These are phyloP conservation scores for Alosa sapidissima DNA, from an alignment of 2,797 vertebrate species.

Conservation along the genomic window DNA sequence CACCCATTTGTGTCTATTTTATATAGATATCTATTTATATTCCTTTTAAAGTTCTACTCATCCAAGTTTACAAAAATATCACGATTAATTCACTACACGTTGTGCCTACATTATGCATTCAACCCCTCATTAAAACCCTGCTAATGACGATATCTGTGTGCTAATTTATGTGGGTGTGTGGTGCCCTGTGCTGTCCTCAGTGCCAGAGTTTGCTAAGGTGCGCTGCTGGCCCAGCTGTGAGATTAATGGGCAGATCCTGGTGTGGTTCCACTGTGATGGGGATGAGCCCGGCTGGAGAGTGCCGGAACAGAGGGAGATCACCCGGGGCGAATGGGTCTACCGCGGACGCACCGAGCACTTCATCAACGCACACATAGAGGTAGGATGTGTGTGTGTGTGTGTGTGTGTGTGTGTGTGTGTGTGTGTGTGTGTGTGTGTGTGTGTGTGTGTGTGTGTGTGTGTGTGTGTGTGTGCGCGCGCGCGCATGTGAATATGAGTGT, in stretches of 20 bases:
- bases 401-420: background rate
- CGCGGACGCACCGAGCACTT: constrained; percentile 75
- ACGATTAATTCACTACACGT: too few species aligned
- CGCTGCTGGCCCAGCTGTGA: constrained; percentile 75
- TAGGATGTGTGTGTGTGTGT: constrained; percentile 22
- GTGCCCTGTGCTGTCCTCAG: constrained; percentile 56
- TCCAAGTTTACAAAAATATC: background rate
- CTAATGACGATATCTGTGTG: background rate
- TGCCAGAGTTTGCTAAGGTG: constrained; percentile 73
- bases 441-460: background rate
- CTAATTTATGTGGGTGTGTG: background rate
- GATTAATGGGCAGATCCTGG: constrained; percentile 72
- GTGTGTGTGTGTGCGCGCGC: background rate
- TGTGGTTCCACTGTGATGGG: constrained; percentile 80
- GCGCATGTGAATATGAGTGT: background rate
- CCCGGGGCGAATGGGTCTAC: constrained; percentile 71
- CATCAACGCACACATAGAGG: constrained; percentile 77
- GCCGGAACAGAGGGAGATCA: constrained; percentile 71
- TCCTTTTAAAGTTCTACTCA: too few species aligned
- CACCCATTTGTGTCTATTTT: too few species aligned
- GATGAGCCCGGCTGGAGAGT: constrained; percentile 68
- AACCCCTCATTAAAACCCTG: background rate
- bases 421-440: background rate
- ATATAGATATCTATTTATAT: too few species aligned
- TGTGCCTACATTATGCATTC: background rate